These are phyloP conservation scores for Penaeus indicus DNA, from an alignment of 1,140 invertebrate genomes.

Conservation along the genomic window DNA sequence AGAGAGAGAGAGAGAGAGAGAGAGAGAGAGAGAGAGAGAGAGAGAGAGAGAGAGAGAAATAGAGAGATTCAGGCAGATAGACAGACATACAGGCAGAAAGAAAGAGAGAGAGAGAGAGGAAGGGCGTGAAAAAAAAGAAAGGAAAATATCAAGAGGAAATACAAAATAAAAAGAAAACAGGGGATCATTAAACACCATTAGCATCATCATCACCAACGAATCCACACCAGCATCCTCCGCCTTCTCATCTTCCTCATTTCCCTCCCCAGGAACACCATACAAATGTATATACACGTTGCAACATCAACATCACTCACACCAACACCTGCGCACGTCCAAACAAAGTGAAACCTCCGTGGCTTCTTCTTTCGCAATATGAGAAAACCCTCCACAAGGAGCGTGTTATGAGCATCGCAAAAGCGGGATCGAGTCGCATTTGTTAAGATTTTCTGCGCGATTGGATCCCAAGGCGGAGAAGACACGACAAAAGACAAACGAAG, in stretches of 20 bases:
- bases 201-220: not conserved
- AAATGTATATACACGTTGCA: no score
- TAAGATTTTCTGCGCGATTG: conserved; percentile 42
- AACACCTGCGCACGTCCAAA: no score
- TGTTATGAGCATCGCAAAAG: no score
- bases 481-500: conserved; percentile 38
- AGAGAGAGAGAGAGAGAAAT: not conserved
- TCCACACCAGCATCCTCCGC: no score
- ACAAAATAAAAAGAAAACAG: not conserved
- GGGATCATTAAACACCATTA: conserved; percentile 3
- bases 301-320: no score
- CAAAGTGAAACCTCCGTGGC: no score
- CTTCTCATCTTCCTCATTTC: no score
- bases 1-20: not conserved
- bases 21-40: not conserved
- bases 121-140: not conserved
- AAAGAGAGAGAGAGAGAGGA: conserved; percentile 15
- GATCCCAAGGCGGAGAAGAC: not conserved
- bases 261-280: no score
- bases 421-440: no score
- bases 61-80: conserved; percentile 9
- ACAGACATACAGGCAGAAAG: not conserved
- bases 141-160: not conserved
- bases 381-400: no score
- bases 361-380: no score